Conservation (phyloP, 2,113 vertebrate species). For the Pteropus alecto region DNA sequence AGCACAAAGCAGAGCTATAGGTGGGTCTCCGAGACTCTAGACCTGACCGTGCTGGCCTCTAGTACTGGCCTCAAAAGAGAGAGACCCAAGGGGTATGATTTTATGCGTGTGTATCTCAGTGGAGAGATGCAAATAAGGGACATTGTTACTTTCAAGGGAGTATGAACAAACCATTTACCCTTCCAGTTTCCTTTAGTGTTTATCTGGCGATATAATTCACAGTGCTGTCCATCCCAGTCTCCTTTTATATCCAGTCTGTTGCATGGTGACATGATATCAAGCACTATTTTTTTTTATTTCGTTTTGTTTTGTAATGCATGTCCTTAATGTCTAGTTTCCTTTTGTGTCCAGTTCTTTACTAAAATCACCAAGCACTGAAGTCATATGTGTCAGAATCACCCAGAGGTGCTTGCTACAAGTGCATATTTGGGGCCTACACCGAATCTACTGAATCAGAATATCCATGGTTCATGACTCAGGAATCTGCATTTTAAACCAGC, state of each 20-base stretch:
- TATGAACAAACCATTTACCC: neutral
- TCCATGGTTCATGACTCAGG: neutral
- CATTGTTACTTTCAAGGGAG: no score
- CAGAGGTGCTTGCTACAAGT: neutral
- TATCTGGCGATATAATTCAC: neutral
- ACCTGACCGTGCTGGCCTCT: accelerated
- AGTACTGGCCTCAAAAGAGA: neutral
- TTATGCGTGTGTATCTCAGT: neutral
- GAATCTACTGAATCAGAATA: neutral
- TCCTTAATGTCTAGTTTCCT: neutral
- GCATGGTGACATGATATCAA: neutral
- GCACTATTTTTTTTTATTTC: no score
- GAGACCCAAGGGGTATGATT: neutral
- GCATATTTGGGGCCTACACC: neutral
- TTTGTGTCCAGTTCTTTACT: neutral
- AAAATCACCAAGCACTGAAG: neutral
- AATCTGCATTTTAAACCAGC: neutral
- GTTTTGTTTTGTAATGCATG: no score
- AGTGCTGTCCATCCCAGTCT: no score
- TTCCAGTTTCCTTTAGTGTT: neutral
- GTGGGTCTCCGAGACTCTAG: neutral
- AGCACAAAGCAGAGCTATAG: neutral
- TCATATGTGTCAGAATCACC: neutral
- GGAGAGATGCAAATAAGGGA: no score
- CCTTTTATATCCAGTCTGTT: neutral